These are phyloP conservation scores for Ectropis crepuscularia DNA, from an alignment of 2,888 invertebrate genomes.

Conservation along the genomic window DNA sequence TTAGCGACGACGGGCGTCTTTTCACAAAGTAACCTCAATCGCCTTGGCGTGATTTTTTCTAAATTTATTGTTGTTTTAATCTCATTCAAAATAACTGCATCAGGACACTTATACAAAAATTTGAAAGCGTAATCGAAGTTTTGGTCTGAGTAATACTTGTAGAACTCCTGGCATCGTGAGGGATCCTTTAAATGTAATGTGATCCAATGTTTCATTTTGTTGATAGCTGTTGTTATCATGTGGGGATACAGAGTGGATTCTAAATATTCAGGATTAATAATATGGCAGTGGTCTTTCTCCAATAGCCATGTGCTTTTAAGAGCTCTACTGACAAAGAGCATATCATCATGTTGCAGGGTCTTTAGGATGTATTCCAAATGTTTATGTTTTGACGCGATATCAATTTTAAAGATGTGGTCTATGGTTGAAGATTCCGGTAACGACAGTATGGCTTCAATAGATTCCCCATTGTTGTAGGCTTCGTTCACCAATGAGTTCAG, in stretches of 20 bases:
- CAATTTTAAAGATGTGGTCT: constrained; percentile 44
- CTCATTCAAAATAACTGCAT: constrained; percentile 52
- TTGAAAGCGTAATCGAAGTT: constrained; percentile 54
- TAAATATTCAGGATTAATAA: constrained; percentile 40
- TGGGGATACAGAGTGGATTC: constrained; percentile 39
- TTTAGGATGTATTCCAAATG: constrained; percentile 35
- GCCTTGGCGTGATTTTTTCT: constrained; percentile 53
- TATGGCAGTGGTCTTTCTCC: constrained; percentile 27
- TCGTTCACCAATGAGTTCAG: constrained; percentile 38
- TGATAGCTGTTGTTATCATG: constrained; percentile 43
- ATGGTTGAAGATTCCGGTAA: constrained; percentile 32
- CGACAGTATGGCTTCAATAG: constrained; percentile 20
- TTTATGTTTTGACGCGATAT: constrained; percentile 37
- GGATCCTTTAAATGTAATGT: constrained; percentile 45
- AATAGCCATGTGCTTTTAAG: constrained; percentile 43
- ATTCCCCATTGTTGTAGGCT: constrained; percentile 15
- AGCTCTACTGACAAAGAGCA: constrained; percentile 44
- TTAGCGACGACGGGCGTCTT: constrained; percentile 52
- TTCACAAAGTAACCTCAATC: constrained; percentile 60
- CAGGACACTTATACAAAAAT: constrained; percentile 57
- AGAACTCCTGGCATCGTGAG: constrained; percentile 57
- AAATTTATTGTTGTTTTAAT: constrained; percentile 44
- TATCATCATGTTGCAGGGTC: constrained; percentile 40
- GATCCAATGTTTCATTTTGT: constrained; percentile 43
- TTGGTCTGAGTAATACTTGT: constrained; percentile 52